Percentiles rank a stretch among this genome's conserved stretches.
Conservation (phyloP, 2,888 invertebrate species). For the Pristionchus maxplancki region DNA sequence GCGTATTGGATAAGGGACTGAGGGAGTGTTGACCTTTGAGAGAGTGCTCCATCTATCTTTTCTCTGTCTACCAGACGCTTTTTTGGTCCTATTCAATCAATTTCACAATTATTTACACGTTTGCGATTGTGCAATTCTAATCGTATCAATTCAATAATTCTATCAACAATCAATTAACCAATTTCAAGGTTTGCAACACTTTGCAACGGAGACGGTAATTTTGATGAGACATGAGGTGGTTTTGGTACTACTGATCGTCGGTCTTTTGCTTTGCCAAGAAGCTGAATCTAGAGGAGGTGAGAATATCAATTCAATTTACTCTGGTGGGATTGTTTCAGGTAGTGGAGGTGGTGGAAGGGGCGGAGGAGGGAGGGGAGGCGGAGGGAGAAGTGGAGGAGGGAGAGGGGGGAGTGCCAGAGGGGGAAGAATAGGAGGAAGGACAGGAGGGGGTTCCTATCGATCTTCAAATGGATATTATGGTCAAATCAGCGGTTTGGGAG, state of each 20-base stretch:
- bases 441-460: neutral
- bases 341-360: neutral
- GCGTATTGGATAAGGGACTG: neutral
- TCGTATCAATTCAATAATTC: no score
- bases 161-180: no score
- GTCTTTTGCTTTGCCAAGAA: neutral
- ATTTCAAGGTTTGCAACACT: no score
- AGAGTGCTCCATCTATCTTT: neutral
- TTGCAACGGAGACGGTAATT: no score
- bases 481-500: neutral
- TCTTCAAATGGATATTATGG: neutral
- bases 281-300: neutral
- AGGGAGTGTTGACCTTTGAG: neutral
- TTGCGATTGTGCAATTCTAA: no score
- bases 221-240: neutral
- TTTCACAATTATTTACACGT: no score
- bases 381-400: neutral
- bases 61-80: neutral
- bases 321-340: no score
- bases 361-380: neutral
- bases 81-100: neutral
- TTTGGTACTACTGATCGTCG: neutral
- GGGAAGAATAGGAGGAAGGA: neutral
- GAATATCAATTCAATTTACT: neutral
- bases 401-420: neutral